Evolutionary conservation across 2,113 vertebrate genomes (phyloP).

Genomic region (Dromiciops gliroides): DNA sequence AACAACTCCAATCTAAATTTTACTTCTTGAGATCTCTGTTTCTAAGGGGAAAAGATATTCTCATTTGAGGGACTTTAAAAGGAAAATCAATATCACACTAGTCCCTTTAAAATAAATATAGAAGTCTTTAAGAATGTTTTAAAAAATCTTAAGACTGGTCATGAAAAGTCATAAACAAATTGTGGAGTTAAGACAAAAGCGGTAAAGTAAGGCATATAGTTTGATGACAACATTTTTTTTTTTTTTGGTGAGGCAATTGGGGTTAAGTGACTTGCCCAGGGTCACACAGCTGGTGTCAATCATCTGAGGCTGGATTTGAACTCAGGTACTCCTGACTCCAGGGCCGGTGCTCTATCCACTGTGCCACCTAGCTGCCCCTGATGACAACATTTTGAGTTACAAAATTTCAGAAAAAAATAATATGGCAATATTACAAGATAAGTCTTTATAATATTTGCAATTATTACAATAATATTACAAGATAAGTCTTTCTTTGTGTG

Average conservation of each 20-base stretch:
- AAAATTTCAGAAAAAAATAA: slow-evolving; percentile 39
- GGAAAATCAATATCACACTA: slow-evolving; percentile 17
- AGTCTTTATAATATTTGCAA: too few relatives aligned
- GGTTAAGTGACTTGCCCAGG: too few relatives aligned
- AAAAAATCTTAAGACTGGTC: slow-evolving; percentile 21
- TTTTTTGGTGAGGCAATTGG: too few relatives aligned
- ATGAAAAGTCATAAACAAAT: slow-evolving; percentile 61
- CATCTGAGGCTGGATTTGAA: too few relatives aligned
- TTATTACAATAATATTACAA: too few relatives aligned
- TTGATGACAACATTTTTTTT: background rate
- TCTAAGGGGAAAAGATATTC: slow-evolving; percentile 56
- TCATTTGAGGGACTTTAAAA: slow-evolving; percentile 35
- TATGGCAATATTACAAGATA: background rate
- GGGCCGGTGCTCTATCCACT: too few relatives aligned
- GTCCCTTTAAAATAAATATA: slow-evolving; percentile 63
- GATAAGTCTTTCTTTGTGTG: background rate
- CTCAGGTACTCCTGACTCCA: too few relatives aligned
- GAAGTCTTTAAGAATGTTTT: slow-evolving; percentile 61
- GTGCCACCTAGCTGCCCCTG: too few relatives aligned
- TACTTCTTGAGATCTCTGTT: slow-evolving; percentile 53
- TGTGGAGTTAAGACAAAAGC: slow-evolving; percentile 32
- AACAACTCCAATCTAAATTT: slow-evolving; percentile 64
- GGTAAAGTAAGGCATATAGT: slow-evolving; percentile 3
- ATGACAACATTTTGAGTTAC: slow-evolving; percentile 1
- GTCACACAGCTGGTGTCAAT: too few relatives aligned